Percentiles rank a stretch among this genome's conserved stretches.
phyloP scores from a whole-genome alignment of 2,888 invertebrate genomes.

The Gymnosoma rotundatum region DNA sequence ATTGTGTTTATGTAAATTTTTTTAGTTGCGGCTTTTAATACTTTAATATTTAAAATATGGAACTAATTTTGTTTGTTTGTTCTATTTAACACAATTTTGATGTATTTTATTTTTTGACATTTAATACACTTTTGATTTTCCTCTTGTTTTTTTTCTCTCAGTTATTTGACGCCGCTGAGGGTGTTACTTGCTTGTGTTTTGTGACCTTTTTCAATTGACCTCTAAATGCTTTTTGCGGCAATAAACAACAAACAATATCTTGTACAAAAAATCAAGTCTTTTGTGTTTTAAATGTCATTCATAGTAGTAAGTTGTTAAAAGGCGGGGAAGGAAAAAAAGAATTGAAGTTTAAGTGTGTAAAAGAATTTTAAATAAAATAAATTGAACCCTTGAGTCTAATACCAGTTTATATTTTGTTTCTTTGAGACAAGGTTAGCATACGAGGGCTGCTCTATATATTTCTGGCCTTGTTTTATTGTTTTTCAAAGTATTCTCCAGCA shows the following conservation, averaged over 20 bases:
- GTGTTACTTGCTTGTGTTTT: background rate
- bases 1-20: slow-evolving; percentile 47
- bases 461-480: too few relatives aligned
- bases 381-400: too few relatives aligned
- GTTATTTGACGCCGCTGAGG: background rate
- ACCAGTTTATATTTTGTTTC: too few relatives aligned
- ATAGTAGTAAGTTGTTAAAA: background rate
- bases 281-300: background rate
- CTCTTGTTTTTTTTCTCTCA: background rate
- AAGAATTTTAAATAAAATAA: too few relatives aligned
- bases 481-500: too few relatives aligned
- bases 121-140: background rate
- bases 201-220: slow-evolving; percentile 63
- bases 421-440: too few relatives aligned
- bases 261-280: slow-evolving; percentile 19
- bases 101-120: background rate
- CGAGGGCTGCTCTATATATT: too few relatives aligned
- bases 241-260: slow-evolving; percentile 16
- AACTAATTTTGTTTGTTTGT: slow-evolving; percentile 13
- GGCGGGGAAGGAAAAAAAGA: background rate
- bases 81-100: too few relatives aligned
- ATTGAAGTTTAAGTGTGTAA: background rate
- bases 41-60: slow-evolving; percentile 10
- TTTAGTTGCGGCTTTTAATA: slow-evolving; percentile 3
- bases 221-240: slow-evolving; percentile 53